phyloP scores from a whole-genome alignment of 1,140 invertebrate species.

The Eriocheir sinensis region DNA sequence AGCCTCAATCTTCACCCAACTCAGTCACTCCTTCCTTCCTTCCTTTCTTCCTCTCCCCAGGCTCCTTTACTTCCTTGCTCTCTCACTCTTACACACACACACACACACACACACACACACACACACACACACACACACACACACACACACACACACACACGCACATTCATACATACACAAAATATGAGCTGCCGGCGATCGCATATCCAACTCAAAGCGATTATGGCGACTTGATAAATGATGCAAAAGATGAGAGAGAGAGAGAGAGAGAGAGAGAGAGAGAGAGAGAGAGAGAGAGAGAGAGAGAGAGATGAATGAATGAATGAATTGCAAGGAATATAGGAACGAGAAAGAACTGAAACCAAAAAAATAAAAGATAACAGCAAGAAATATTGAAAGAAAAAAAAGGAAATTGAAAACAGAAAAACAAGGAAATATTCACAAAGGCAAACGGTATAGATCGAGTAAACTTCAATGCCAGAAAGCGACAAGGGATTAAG shows the following conservation, averaged over 20 bases:
- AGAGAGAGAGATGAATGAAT: not conserved
- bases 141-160: not conserved
- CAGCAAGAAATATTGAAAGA: not conserved
- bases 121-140: not conserved
- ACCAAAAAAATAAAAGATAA: too few species aligned
- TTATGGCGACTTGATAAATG: not conserved
- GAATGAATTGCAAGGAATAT: too few species aligned
- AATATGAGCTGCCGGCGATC: not conserved
- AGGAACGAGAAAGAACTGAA: too few species aligned
- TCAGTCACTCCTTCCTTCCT: not conserved
- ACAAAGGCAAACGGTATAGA: too few species aligned
- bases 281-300: not conserved
- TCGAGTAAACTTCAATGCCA: too few species aligned
- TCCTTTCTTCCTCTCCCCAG: not conserved
- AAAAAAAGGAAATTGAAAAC: not conserved
- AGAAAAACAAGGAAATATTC: constrained; percentile 8
- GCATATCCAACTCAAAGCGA: not conserved
- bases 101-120: too few species aligned
- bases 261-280: not conserved
- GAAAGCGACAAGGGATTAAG: too few species aligned
- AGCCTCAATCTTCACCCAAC: not conserved
- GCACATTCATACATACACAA: not conserved
- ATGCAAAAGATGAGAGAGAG: not conserved
- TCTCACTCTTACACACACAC: not conserved
- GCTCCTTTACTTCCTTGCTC: not conserved